phyloP scores from a whole-genome alignment of 1,140 invertebrate species.

The Bombus balteatus region DNA sequence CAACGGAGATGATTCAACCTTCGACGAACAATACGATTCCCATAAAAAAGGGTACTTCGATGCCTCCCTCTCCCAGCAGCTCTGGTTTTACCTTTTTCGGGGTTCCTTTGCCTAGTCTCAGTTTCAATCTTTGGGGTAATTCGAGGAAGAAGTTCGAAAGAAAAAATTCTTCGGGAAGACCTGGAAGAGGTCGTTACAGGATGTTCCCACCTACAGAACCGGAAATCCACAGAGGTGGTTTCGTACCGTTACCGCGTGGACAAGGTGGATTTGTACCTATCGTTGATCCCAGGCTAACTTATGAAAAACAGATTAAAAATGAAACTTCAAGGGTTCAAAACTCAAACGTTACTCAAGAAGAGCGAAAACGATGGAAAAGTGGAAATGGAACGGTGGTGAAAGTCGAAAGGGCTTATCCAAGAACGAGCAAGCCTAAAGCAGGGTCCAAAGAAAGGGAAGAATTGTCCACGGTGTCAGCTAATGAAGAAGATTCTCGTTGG shows the following conservation, averaged over 20 bases:
- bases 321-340: constrained; percentile 31
- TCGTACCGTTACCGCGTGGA: constrained; percentile 87
- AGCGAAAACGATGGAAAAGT: constrained; percentile 61
- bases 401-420: constrained; percentile 66
- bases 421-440: constrained; percentile 43
- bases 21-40: constrained; percentile 54
- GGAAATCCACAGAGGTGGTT: constrained; percentile 88
- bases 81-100: constrained; percentile 92
- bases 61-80: constrained; percentile 78
- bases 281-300: constrained; percentile 80
- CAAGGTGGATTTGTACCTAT: constrained; percentile 89
- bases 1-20: constrained; percentile 30
- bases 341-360: constrained; percentile 51
- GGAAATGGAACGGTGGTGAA: constrained; percentile 71
- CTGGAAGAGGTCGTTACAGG: constrained; percentile 72
- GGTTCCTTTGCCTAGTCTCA: constrained; percentile 89
- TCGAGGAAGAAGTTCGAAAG: constrained; percentile 82
- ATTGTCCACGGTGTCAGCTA: constrained; percentile 51
- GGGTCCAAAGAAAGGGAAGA: constrained; percentile 57
- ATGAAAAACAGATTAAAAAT: constrained; percentile 49
- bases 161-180: constrained; percentile 77
- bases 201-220: constrained; percentile 83
- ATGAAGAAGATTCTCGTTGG: constrained; percentile 50
- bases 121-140: constrained; percentile 86
- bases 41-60: constrained; percentile 65